Evolutionary conservation across 2,113 vertebrate genomes (phyloP).

Genomic region (Ariopsis seemanni): DNA sequence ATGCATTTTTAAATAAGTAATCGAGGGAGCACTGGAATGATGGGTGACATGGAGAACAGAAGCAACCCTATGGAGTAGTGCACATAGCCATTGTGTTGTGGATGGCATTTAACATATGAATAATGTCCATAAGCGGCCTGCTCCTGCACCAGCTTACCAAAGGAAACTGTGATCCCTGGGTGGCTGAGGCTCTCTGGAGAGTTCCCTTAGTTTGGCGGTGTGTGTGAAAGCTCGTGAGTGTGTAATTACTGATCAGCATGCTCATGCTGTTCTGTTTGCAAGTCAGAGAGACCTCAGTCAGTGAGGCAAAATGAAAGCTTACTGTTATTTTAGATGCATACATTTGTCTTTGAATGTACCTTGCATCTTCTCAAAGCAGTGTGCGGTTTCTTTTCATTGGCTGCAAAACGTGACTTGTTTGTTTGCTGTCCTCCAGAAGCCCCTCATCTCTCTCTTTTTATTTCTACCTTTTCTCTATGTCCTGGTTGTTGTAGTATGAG

Average conservation of each 20-base stretch:
- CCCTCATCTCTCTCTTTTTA: conserved; percentile 9
- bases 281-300: conserved; percentile 68
- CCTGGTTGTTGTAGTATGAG: conserved; percentile 31
- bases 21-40: conserved; percentile 36
- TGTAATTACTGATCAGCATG: conserved; percentile 77
- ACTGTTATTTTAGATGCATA: conserved; percentile 53
- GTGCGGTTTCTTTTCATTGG: conserved; percentile 65
- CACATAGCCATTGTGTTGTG: conserved; percentile 65
- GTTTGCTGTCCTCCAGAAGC: conserved; percentile 54
- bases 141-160: conserved; percentile 51
- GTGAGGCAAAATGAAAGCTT: conserved; percentile 57
- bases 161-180: conserved; percentile 64
- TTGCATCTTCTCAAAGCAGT: conserved; percentile 44
- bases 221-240: conserved; percentile 72
- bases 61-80: conserved; percentile 44
- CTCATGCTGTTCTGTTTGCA: conserved; percentile 63
- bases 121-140: conserved; percentile 71
- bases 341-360: conserved; percentile 58
- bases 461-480: conserved; percentile 44
- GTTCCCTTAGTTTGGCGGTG: conserved; percentile 51
- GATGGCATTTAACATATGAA: conserved; percentile 67
- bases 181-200: conserved; percentile 66
- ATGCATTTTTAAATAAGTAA: conserved; percentile 47
- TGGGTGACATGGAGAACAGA: conserved; percentile 30
- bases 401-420: conserved; percentile 53